Evolutionary conservation across 2,888 invertebrate genomes (phyloP).

Genomic region (Brachycybe producta): DNA sequence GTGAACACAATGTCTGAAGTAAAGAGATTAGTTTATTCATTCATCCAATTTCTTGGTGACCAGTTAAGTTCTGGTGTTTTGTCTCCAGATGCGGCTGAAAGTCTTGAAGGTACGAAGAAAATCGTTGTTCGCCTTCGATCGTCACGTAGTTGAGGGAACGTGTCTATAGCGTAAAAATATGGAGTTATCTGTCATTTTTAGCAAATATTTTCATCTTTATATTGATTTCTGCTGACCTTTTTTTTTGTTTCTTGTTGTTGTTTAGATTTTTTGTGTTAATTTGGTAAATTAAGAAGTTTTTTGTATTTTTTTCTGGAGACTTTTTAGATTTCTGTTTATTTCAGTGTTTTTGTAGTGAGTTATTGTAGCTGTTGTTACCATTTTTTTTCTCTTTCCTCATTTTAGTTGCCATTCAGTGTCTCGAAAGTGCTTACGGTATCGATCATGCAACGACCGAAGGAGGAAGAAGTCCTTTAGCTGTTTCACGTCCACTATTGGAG

Average conservation of each 20-base stretch:
- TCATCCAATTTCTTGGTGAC: constrained; percentile 39
- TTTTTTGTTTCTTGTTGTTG: not conserved
- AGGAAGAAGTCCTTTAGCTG: constrained; percentile 28
- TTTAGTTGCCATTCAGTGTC: constrained; percentile 78
- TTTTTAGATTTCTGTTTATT: constrained; percentile 1
- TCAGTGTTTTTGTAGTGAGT: not conserved
- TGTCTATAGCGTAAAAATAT: too few relatives aligned
- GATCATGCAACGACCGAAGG: constrained; percentile 33
- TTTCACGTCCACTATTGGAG: constrained; percentile 35
- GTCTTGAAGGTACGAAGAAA: constrained; percentile 48
- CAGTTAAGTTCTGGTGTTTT: constrained; percentile 33
- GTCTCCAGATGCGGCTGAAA: constrained; percentile 47
- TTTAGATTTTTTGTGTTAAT: too few relatives aligned
- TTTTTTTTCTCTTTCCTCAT: too few relatives aligned
- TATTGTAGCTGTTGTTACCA: not conserved
- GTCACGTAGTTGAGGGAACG: too few relatives aligned
- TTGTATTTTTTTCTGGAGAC: not conserved
- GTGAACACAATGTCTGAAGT: constrained; percentile 23
- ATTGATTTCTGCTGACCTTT: not conserved
- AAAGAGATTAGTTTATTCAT: constrained; percentile 35
- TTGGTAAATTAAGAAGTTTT: constrained; percentile 6
- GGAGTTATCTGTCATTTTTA: too few relatives aligned
- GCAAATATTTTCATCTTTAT: too few relatives aligned
- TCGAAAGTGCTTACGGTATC: constrained; percentile 77
- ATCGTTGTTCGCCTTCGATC: too few relatives aligned